phyloP scores from a whole-genome alignment of 2,113 vertebrate genomes.

The Capreolus pygargus region DNA sequence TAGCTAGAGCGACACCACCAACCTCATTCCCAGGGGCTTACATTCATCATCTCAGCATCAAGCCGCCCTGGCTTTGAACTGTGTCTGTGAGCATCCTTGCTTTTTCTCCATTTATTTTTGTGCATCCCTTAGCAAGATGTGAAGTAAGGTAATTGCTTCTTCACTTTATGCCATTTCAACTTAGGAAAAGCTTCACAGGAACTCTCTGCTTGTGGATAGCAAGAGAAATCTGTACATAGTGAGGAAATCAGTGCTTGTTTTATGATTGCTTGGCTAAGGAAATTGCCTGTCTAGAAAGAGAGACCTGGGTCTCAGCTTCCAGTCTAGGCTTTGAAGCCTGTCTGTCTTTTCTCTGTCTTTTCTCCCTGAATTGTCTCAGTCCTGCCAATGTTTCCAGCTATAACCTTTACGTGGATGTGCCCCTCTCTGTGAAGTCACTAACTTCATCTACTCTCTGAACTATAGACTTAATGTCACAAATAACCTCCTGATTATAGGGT shows the following conservation, averaged over 20 bases:
- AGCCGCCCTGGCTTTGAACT: neutral
- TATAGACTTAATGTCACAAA: neutral
- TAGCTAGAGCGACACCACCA: neutral
- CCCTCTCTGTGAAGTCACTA: neutral
- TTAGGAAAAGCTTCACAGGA: neutral
- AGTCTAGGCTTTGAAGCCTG: neutral
- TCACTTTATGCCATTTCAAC: neutral
- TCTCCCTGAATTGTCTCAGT: neutral
- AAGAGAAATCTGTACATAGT: neutral
- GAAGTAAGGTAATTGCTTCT: neutral
- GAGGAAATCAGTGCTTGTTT: neutral
- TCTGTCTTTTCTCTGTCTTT: neutral
- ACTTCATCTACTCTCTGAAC: neutral
- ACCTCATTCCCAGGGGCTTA: neutral
- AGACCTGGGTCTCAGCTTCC: neutral
- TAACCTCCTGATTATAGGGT: neutral
- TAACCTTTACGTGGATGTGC: neutral
- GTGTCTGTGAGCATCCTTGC: neutral
- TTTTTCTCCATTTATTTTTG: neutral
- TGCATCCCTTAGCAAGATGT: neutral
- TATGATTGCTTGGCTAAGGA: neutral
- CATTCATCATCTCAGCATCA: neutral
- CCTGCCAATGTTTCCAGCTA: neutral
- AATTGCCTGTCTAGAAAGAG: neutral
- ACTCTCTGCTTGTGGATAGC: neutral